These are phyloP conservation scores for Conistra vaccinii DNA, from an alignment of 2,888 invertebrate species.

Conservation along the genomic window DNA sequence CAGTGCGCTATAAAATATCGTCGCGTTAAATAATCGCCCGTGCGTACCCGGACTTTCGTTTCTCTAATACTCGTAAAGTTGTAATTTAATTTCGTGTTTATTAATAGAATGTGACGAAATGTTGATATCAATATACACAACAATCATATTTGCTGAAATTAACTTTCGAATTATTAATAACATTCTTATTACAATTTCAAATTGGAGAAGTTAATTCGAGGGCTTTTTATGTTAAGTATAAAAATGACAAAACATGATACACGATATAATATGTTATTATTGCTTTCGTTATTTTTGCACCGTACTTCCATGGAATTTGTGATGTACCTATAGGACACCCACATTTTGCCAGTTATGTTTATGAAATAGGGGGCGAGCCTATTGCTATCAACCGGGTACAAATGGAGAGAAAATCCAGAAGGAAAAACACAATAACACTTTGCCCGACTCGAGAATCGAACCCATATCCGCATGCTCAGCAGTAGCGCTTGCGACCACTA, in stretches of 20 bases:
- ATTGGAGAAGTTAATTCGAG: conserved; percentile 1
- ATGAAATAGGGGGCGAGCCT: too few species aligned
- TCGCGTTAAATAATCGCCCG: not conserved
- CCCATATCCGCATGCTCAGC: too few species aligned
- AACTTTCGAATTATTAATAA: conserved; percentile 6
- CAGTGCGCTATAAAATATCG: not conserved
- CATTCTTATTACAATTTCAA: not conserved
- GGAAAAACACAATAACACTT: too few species aligned
- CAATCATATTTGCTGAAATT: conserved; percentile 6
- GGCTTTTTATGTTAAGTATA: not conserved
- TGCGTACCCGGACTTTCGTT: not conserved
- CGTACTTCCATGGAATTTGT: too few species aligned
- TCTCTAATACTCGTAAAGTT: conserved; percentile 15
- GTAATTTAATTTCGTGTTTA: conserved; percentile 33
- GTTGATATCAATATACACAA: not conserved
- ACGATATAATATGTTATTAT: not conserved
- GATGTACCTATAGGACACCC: too few species aligned
- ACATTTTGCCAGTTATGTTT: too few species aligned
- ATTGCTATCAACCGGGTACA: too few species aligned
- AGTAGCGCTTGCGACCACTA: too few species aligned
- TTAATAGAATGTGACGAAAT: conserved; percentile 21
- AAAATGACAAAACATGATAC: not conserved
- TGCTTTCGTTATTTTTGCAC: not conserved
- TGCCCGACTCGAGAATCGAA: too few species aligned
- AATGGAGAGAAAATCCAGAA: too few species aligned